Evolutionary conservation across 2,888 invertebrate genomes (phyloP).

Genomic region (Pteria penguin): DNA sequence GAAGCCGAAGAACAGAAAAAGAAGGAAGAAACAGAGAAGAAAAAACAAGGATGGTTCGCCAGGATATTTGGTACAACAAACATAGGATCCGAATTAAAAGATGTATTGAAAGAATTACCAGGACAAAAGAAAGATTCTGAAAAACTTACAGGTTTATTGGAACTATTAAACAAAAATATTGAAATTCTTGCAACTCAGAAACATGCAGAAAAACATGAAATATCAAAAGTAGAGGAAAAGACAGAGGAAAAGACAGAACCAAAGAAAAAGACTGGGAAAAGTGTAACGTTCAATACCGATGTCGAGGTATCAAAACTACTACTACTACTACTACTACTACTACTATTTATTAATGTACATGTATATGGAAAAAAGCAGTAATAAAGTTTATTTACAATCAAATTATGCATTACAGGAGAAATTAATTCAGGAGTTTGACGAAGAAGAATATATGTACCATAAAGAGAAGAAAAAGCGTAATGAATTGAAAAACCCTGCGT

Average conservation of each 20-base stretch:
- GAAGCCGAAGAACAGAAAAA: constrained; percentile 85
- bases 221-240: constrained; percentile 2
- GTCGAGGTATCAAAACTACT: too few relatives aligned
- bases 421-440: constrained; percentile 15
- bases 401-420: neutral
- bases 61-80: constrained; percentile 39
- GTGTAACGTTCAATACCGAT: neutral
- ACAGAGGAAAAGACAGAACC: constrained; percentile 1
- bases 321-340: too few relatives aligned
- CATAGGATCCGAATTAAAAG: constrained; percentile 46
- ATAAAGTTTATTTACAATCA: too few relatives aligned
- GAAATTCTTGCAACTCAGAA: constrained; percentile 12
- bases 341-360: too few relatives aligned
- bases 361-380: too few relatives aligned
- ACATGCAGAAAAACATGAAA: constrained; percentile 1
- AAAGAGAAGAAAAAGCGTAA: constrained; percentile 49
- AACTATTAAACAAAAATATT: constrained; percentile 51
- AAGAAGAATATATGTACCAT: constrained; percentile 10
- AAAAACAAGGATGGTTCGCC: constrained; percentile 86
- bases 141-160: constrained; percentile 50
- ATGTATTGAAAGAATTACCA: constrained; percentile 60
- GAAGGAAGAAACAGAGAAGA: constrained; percentile 86
- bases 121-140: constrained; percentile 33
- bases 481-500: constrained; percentile 66
- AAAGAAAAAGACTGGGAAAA: neutral